phyloP scores from a whole-genome alignment of 2,113 vertebrate species.

The Anser brachyrhynchus region DNA sequence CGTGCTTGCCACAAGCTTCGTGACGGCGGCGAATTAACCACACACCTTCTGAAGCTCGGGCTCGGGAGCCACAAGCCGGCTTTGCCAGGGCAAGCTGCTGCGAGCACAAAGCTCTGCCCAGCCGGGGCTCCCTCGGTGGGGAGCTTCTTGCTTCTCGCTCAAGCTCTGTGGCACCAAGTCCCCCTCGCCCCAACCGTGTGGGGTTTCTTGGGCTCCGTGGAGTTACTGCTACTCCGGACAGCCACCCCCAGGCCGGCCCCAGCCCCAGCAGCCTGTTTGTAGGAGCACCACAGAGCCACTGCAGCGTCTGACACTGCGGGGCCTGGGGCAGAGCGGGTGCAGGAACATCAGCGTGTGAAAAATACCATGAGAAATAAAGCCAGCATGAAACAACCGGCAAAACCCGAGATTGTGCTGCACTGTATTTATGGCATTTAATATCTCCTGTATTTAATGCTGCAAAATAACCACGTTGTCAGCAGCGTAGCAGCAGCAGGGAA shows the following conservation, averaged over 20 bases:
- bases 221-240: neutral
- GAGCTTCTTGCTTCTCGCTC: neutral
- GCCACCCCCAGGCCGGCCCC: neutral
- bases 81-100: neutral
- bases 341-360: neutral
- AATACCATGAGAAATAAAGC: neutral
- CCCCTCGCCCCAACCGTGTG: neutral
- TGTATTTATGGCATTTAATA: neutral
- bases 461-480: accelerated
- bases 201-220: neutral
- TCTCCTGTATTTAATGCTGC: neutral
- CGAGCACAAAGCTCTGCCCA: neutral
- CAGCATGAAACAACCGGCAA: neutral
- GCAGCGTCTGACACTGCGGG: neutral
- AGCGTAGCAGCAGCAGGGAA: neutral
- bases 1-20: neutral
- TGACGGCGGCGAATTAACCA: neutral
- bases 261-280: neutral
- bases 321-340: neutral
- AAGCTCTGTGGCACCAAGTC: neutral
- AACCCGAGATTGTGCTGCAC: accelerated
- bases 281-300: neutral
- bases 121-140: neutral
- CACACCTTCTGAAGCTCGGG: neutral
- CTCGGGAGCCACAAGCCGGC: neutral